phyloP scores from a whole-genome alignment of 2,797 vertebrate genomes.

The Paguma larvata region DNA sequence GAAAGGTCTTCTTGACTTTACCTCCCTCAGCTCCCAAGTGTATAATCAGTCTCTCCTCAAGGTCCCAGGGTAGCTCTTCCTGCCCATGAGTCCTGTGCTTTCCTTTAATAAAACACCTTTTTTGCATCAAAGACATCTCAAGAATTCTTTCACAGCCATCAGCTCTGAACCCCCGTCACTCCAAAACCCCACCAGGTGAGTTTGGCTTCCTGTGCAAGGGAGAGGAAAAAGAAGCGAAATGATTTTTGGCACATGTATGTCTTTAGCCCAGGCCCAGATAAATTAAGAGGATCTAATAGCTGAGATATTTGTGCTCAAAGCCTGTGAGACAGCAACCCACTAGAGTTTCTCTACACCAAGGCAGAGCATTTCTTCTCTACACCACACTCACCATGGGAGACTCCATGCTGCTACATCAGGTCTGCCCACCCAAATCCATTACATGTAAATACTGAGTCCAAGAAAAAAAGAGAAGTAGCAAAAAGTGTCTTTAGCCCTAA shows the following conservation, averaged over 20 bases:
- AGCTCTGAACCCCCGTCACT: too few species aligned
- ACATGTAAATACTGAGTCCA: not conserved
- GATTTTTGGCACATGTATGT: not conserved
- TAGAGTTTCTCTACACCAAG: not conserved
- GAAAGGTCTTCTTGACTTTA: too few species aligned
- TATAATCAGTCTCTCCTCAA: too few species aligned
- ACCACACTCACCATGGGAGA: not conserved
- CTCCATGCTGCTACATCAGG: not conserved
- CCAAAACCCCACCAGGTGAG: not conserved
- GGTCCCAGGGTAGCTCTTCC: too few species aligned
- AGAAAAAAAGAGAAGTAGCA: not conserved
- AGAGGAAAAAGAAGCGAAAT: constrained; percentile 31
- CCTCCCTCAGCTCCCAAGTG: too few species aligned
- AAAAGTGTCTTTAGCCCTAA: constrained; percentile 13
- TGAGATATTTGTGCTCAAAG: not conserved
- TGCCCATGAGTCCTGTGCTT: too few species aligned
- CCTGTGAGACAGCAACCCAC: not conserved
- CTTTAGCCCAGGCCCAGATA: not conserved
- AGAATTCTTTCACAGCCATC: too few species aligned
- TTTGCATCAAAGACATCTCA: too few species aligned
- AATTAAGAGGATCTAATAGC: not conserved
- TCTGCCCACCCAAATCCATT: not conserved
- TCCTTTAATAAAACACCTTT: too few species aligned
- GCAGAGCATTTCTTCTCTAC: not conserved
- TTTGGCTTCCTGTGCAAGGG: not conserved